Conservation (phyloP, 1,140 invertebrate species). For the Elysia chlorotica region DNA sequence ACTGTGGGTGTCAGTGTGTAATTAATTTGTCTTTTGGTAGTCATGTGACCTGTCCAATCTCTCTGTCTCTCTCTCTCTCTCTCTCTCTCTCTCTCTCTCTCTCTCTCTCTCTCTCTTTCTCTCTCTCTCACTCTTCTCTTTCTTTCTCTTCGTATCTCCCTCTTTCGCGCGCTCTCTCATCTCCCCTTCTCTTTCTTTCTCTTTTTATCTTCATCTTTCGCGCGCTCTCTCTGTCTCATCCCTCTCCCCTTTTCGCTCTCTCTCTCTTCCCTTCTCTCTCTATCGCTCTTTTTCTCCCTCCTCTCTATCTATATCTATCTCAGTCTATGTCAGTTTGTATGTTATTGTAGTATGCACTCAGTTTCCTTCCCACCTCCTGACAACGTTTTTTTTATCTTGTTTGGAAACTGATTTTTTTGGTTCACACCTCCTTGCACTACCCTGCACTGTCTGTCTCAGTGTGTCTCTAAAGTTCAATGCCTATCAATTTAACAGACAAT, state of each 20-base stretch:
- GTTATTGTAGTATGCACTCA: not conserved
- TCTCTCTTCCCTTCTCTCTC: not conserved
- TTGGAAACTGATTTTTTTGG: not conserved
- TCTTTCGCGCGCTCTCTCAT: not conserved
- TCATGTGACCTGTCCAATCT: not conserved
- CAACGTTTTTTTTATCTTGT: not conserved
- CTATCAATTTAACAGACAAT: not conserved
- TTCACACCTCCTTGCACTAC: not conserved
- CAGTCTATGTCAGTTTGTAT: not conserved
- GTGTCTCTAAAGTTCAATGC: not conserved
- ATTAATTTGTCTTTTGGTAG: not conserved
- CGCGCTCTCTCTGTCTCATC: too few species aligned
- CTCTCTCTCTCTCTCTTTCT: constrained; percentile 4
- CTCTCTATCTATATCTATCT: not conserved
- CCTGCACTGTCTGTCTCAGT: not conserved
- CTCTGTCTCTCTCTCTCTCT: constrained; percentile 6
- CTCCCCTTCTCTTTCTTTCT: not conserved
- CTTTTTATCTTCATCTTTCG: not conserved
- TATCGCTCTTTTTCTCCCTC: not conserved
- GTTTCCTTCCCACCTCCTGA: not conserved
- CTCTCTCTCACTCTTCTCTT: not conserved
- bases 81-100: constrained; percentile 9
- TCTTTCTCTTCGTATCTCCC: not conserved
- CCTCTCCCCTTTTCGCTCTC: not conserved
- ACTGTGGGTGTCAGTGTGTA: too few species aligned